phyloP scores from a whole-genome alignment of 2,797 vertebrate genomes.

The Champsocephalus gunnari region DNA sequence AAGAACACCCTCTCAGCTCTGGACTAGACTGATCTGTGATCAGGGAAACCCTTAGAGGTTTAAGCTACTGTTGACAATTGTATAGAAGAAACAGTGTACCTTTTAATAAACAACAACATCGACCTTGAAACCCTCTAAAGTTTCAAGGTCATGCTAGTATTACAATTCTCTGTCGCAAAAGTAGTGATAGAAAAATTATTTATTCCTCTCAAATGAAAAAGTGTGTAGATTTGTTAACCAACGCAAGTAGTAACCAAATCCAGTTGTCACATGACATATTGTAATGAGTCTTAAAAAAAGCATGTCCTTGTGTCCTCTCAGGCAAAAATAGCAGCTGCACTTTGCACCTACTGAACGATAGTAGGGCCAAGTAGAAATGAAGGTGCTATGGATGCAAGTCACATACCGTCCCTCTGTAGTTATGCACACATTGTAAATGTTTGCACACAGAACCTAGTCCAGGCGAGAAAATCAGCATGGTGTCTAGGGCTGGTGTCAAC shows the following conservation, averaged over 20 bases:
- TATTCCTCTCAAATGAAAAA: not conserved
- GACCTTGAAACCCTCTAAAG: constrained; percentile 5
- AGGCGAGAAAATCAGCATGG: not conserved
- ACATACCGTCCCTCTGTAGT: constrained; percentile 24
- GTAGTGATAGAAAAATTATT: not conserved
- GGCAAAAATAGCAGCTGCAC: constrained; percentile 30
- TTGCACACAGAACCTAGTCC: constrained; percentile 8
- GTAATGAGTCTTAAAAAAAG: not conserved
- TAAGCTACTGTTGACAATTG: not conserved
- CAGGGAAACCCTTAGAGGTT: not conserved
- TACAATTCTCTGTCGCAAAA: not conserved
- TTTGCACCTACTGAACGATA: constrained; percentile 2
- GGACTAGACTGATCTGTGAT: not conserved
- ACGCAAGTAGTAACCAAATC: not conserved
- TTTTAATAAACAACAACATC: not conserved
- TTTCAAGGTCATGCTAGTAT: not conserved
- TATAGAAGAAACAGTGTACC: not conserved
- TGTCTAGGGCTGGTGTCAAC: not conserved
- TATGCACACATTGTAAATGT: constrained; percentile 31
- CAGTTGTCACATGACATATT: not conserved
- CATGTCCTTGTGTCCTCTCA: constrained; percentile 8
- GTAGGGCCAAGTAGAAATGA: constrained; percentile 4
- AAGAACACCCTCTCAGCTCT: not conserved
- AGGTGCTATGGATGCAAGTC: constrained; percentile 11
- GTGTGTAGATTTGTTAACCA: not conserved